Evolutionary conservation across 1,140 invertebrate genomes (phyloP).

Genomic region (Nylanderia fulva): DNA sequence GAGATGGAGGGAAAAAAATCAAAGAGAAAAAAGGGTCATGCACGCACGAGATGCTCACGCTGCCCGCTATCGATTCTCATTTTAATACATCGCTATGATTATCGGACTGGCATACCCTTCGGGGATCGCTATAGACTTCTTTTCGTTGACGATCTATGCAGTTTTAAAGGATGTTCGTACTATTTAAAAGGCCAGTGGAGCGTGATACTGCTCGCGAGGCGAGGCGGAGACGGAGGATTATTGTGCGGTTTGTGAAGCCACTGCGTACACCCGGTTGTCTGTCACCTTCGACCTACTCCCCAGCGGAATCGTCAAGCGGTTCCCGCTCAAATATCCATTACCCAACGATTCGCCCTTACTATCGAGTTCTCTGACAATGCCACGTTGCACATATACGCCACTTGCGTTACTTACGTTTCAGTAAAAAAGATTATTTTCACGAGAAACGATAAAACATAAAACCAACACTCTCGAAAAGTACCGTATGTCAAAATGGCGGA

Average conservation of each 20-base stretch:
- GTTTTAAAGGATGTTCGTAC: slow-evolving; percentile 66
- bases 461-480: slow-evolving; percentile 89
- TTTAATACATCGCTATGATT: slow-evolving; percentile 76
- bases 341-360: slow-evolving; percentile 58
- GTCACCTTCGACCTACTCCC: slow-evolving; percentile 84
- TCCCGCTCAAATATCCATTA: slow-evolving; percentile 71
- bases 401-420: slow-evolving; percentile 88
- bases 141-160: slow-evolving; percentile 61
- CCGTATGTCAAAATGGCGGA: slow-evolving; percentile 93
- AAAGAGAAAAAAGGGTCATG: slow-evolving; percentile 29
- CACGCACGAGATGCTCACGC: slow-evolving; percentile 76
- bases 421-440: slow-evolving; percentile 88
- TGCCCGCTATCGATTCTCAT: slow-evolving; percentile 77
- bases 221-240: too few relatives aligned
- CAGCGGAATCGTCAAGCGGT: slow-evolving; percentile 70
- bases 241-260: slow-evolving; percentile 73
- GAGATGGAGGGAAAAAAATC: not conserved
- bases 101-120: slow-evolving; percentile 72
- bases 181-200: slow-evolving; percentile 68
- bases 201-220: slow-evolving; percentile 65
- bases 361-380: slow-evolving; percentile 56
- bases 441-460: slow-evolving; percentile 90
- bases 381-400: slow-evolving; percentile 65
- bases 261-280: slow-evolving; percentile 80
- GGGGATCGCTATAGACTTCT: slow-evolving; percentile 63